Evolutionary conservation across 2,797 vertebrate genomes (phyloP), one percentile per base, ranked within the genome.

Genomic region (Anguilla pacifica): DNA sequence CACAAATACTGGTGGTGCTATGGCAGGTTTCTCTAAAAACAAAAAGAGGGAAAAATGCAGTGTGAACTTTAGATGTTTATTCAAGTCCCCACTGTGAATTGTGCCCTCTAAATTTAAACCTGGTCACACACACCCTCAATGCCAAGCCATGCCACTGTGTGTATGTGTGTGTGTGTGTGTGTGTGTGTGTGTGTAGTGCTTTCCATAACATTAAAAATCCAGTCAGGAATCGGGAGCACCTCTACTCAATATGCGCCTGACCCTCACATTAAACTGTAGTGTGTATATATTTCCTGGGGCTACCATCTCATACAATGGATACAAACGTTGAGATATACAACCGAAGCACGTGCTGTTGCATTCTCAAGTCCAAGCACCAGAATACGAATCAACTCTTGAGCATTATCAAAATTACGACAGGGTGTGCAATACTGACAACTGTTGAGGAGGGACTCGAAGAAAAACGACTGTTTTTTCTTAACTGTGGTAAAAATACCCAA

Each of bases 1-100:
- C 96, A 99, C 98, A 96, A 99, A 99, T 94, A 99, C 97, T 77
- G 98, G 98, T 90, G 98, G 97, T 90, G 98, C 98, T 96, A 99
- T 97, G 94, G 98, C 98, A 96, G 98, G 97, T 94, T 99, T 99
- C 96, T 99, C 98, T 99, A 95, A 93, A 90, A 93, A 89, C 93
- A 83, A 92, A 91, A 39, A 72, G 31, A 93, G 83, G 92, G 89
- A 93, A 92, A 93, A 81, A 28, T 28, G 15, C 53, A 53, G 67
- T 53, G n/a, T 49, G 31, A 43, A 57, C 39, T 25, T 25, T 49
- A 83, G 35, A 35, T 15, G 35, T 81, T 49, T 64, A 59, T 28
- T 85, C 39, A n/a, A 31, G 39, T 81, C 28, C 72, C 64, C 25
- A 28, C 2, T 10, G 17, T 28, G 22, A 84, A 51, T 10, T 67